Percentiles rank a stretch among this genome's conserved stretches.
Conservation (phyloP, 2,113 vertebrate species). For the Apodemus speciosus region DNA sequence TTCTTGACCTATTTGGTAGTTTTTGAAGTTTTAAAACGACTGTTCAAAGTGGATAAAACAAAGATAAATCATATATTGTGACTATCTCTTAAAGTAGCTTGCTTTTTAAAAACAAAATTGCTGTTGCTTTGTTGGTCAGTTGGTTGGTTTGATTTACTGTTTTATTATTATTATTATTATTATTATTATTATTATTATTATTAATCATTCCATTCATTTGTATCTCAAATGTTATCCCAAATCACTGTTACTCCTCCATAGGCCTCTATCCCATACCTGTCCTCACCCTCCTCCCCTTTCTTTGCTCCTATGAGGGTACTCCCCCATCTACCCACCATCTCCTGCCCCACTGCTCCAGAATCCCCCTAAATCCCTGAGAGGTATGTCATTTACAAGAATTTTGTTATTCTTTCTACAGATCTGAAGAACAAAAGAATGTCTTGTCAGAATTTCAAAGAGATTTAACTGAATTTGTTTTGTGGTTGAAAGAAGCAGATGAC, state of each 20-base stretch:
- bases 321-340: no score
- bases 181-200: neutral
- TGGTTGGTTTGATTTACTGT: neutral
- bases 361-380: constrained; percentile 32
- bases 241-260: no score
- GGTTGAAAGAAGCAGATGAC: constrained; percentile 91
- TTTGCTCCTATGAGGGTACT: no score
- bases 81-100: constrained; percentile 20
- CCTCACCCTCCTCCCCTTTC: no score
- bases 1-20: neutral
- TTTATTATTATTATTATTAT: neutral
- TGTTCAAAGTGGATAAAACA: constrained; percentile 24
- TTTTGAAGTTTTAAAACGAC: constrained; percentile 17
- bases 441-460: constrained; percentile 90
- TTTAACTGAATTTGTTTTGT: constrained; percentile 90
- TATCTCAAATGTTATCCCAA: no score
- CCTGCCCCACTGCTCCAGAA: no score
- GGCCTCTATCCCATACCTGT: no score
- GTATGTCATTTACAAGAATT: constrained; percentile 49
- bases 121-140: neutral
- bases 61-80: constrained; percentile 17
- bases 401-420: constrained; percentile 83
- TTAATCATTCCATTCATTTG: no score
- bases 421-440: constrained; percentile 89
- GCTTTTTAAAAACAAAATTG: neutral